Conservation (phyloP, 2,797 vertebrate species). For the Gouania willdenowi region DNA sequence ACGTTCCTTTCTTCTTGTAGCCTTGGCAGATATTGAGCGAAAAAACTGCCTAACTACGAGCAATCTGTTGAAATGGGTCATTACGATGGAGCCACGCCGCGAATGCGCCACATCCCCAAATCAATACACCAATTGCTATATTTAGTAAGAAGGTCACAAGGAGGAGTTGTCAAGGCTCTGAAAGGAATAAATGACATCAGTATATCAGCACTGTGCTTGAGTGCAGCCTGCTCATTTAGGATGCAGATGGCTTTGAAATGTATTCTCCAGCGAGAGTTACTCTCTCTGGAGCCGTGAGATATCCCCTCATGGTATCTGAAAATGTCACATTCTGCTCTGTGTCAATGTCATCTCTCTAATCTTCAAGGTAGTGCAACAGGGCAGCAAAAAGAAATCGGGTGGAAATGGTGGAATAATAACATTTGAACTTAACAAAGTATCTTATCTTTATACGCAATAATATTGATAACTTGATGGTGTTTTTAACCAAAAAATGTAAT, state of each 20-base stretch:
- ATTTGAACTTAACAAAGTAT: no score
- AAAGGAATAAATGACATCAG: slow-evolving; percentile 54
- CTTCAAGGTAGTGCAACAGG: slow-evolving; percentile 20
- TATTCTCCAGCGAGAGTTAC: slow-evolving; percentile 41
- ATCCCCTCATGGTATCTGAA: slow-evolving; percentile 40
- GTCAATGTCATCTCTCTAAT: slow-evolving; percentile 51
- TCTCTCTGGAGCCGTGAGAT: slow-evolving; percentile 39
- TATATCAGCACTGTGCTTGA: slow-evolving; percentile 26
- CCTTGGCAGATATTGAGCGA: no score
- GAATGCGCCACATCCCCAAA: slow-evolving; percentile 64
- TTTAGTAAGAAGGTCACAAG: slow-evolving; percentile 75
- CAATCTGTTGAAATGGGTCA: slow-evolving; percentile 76
- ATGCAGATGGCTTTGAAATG: slow-evolving; percentile 59
- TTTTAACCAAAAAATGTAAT: no score
- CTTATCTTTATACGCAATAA: no score
- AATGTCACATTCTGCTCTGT: slow-evolving; percentile 54
- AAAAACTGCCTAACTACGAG: slow-evolving; percentile 44
- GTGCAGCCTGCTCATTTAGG: slow-evolving; percentile 52
- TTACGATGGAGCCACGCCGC: slow-evolving; percentile 66
- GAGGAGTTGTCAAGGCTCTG: slow-evolving; percentile 61
- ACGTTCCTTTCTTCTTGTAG: no score
- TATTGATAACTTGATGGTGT: no score
- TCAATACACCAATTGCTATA: slow-evolving; percentile 73
- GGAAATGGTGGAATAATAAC: no score
- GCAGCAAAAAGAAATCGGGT: no score